Percentiles rank a stretch among this genome's conserved stretches.
These are phyloP conservation scores for Microtus montanus DNA, from an alignment of 2,113 vertebrate species.

Conservation along the genomic window DNA sequence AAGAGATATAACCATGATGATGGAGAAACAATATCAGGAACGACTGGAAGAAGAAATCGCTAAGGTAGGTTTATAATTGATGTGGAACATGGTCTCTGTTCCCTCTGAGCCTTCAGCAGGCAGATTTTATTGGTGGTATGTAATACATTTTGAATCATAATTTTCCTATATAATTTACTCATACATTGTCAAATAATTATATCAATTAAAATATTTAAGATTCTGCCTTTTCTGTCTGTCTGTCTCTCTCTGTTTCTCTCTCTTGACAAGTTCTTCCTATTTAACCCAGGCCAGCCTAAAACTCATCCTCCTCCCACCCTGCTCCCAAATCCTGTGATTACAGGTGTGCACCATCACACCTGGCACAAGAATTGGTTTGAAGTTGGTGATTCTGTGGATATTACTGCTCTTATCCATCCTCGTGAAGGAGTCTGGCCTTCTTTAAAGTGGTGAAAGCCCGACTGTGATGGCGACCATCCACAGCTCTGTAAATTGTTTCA, in stretches of 20 bases:
- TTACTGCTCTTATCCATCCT: not conserved
- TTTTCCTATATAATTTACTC: not conserved
- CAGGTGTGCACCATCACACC: not conserved
- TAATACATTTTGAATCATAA: not conserved
- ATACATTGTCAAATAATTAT: slow-evolving; percentile 15
- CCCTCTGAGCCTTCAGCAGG: not conserved
- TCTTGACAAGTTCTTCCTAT: not conserved
- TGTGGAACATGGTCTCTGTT: slow-evolving; percentile 1
- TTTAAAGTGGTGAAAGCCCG: not conserved
- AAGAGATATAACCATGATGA: slow-evolving; percentile 70
- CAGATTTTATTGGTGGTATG: slow-evolving; percentile 22
- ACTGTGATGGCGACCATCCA: too few species aligned
- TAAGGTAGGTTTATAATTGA: slow-evolving; percentile 86
- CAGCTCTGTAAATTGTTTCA: not conserved
- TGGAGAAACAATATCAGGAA: slow-evolving; percentile 89
- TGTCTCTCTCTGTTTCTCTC: accelerated
- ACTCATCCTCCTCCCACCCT: not conserved
- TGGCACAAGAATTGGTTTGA: not conserved
- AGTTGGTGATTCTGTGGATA: not conserved
- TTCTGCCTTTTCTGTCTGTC: not conserved
- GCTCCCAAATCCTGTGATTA: not conserved
- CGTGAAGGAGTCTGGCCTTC: slow-evolving; percentile 15
- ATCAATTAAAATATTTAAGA: not conserved
- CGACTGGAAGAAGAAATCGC: slow-evolving; percentile 94
- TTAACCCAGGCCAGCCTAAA: not conserved